Conservation (phyloP, 2,888 invertebrate species). For the Heteromyza rotundicornis region DNA sequence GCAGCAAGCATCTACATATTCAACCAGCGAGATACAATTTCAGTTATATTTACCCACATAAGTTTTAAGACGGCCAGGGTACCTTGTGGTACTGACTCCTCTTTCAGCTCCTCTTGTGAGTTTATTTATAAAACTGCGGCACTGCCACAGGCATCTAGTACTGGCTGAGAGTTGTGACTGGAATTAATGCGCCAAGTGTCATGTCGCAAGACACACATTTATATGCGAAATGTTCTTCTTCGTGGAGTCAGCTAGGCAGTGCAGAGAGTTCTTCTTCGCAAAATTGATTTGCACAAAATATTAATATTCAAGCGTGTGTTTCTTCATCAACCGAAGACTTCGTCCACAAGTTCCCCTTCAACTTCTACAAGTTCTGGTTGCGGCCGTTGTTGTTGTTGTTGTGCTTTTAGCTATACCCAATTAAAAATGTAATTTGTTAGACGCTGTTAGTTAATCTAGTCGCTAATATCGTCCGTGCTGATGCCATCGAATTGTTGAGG, state of each 20-base stretch:
- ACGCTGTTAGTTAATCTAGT: constrained; percentile 34
- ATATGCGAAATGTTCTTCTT: constrained; percentile 33
- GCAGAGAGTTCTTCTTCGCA: not conserved
- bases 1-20: constrained; percentile 16
- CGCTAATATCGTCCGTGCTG: constrained; percentile 8
- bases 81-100: no score
- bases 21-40: constrained; percentile 15
- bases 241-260: not conserved
- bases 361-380: constrained; percentile 27
- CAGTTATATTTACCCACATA: constrained; percentile 25
- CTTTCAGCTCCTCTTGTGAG: no score
- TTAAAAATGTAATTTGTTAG: constrained; percentile 54
- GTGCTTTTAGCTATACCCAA: constrained; percentile 30
- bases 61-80: no score
- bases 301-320: constrained; percentile 44
- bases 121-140: constrained; percentile 11
- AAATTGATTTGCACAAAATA: constrained; percentile 31
- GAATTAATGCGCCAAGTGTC: constrained; percentile 40
- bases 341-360: not conserved
- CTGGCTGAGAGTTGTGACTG: constrained; percentile 29
- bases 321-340: constrained; percentile 35
- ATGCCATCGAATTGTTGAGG: not conserved
- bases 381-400: not conserved
- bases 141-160: no score
- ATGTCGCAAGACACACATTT: constrained; percentile 41